These are phyloP conservation scores for Alaudala cheleensis DNA, from an alignment of 2,113 vertebrate species.

Conservation along the genomic window DNA sequence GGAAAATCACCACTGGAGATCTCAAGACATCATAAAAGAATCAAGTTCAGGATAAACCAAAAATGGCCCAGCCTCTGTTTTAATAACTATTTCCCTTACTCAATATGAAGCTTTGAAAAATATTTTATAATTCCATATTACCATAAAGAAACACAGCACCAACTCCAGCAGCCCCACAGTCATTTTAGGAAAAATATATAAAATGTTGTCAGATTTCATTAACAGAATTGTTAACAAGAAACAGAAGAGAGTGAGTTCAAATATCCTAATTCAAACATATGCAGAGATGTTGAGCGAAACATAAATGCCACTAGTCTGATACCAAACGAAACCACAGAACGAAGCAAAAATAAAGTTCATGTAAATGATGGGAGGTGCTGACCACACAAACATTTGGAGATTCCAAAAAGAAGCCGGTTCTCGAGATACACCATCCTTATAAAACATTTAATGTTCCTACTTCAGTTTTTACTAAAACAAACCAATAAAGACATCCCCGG, in stretches of 20 bases:
- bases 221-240: conserved; percentile 1
- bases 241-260: neutral
- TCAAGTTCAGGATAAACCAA: neutral
- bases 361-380: neutral
- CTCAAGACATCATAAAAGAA: neutral
- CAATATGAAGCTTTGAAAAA: conserved; percentile 10
- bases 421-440: neutral
- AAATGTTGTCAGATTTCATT: conserved; percentile 21
- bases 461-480: conserved; percentile 28
- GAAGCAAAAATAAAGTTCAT: conserved; percentile 5
- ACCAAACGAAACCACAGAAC: conserved; percentile 47
- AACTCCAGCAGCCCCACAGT: neutral
- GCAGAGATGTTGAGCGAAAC: conserved; percentile 2
- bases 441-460: conserved; percentile 4
- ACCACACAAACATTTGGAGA: conserved; percentile 14
- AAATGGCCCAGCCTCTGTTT: neutral
- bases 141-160: neutral
- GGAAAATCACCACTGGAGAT: neutral
- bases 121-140: neutral
- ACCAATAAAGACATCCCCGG: neutral
- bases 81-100: neutral
- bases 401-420: neutral
- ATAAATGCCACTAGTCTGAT: neutral
- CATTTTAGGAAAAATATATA: conserved; percentile 38
- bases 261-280: neutral